Evolutionary conservation across 2,113 vertebrate species (phyloP), one percentile per base, ranked within the genome.

Genomic region (Cyprinodon brontotheroides): DNA sequence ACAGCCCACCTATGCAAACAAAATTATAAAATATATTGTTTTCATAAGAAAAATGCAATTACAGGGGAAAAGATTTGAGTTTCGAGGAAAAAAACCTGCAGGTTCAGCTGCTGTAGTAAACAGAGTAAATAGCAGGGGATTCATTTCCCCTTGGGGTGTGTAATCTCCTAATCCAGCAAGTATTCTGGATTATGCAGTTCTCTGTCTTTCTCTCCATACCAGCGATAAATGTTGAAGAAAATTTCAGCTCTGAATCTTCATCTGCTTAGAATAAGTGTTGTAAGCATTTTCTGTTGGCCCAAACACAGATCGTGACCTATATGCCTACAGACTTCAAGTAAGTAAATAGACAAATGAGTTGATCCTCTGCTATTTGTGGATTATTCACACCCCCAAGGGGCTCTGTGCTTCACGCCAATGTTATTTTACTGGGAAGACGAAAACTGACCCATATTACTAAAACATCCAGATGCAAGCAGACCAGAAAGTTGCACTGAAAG

Each of bases 341-440:
- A 78, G 39, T 60, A 68, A 80, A 91, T 37, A 80, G 81, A 82
- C 81, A 76, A 73, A 77, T 40, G 70, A 87, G 79, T 75, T 69
- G 65, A 81, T 80, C 79, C 48, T 40, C 62, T 48, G 67, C 61
- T 43, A 39, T 48, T 88, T 75, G 80, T 92, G 45, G 76, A 87
- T 89, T 91, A 89, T 89, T 91, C 73, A 90, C 75, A 81, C 66
- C 65, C 74, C 77, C 69, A 67, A 11, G 29, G 41, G 62, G 3
- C 3, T 67, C 71, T 74, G 61, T 78, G 81, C 65, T 72, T 57
- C 78, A 81, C 59, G 70, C 65, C 84, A 48, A 64, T 83, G 84
- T 72, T 81, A 62, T 86, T 77, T 72, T 79, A 74, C 71, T 69
- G 62, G 11, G 65, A 77, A 15, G 59, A 53, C 73, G 75, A 63